These are phyloP conservation scores for Drosophila imparisetae DNA, from an alignment of 2,888 invertebrate genomes.

Conservation along the genomic window DNA sequence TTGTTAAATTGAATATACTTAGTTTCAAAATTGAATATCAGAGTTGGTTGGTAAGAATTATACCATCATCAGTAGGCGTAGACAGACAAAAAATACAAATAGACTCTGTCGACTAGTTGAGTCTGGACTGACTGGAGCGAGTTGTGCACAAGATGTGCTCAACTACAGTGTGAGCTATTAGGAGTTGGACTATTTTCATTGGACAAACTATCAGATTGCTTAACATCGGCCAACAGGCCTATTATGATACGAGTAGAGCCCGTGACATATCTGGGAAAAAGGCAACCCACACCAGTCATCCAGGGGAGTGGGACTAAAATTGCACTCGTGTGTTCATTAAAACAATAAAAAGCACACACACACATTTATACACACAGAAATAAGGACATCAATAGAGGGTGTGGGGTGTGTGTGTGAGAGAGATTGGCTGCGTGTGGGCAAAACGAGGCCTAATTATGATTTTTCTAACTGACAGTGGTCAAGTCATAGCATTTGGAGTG, in stretches of 20 bases:
- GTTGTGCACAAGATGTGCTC: neutral
- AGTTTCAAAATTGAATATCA: neutral
- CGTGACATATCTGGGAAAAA: slow-evolving; percentile 1
- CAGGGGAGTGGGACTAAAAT: slow-evolving; percentile 32
- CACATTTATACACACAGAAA: slow-evolving; percentile 14
- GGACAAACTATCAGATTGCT: slow-evolving; percentile 5
- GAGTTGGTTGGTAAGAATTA: neutral
- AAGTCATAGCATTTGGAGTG: slow-evolving; percentile 32
- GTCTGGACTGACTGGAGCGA: too few species aligned
- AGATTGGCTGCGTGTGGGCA: slow-evolving; percentile 15
- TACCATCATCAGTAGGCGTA: too few species aligned
- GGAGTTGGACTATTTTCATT: neutral
- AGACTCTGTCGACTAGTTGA: neutral
- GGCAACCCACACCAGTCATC: neutral
- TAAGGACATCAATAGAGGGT: neutral
- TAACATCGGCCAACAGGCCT: slow-evolving; percentile 3
- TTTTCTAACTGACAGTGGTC: slow-evolving; percentile 71
- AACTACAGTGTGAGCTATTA: neutral
- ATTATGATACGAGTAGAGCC: slow-evolving; percentile 1
- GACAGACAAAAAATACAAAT: neutral
- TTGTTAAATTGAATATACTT: neutral
- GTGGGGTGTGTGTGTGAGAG: neutral
- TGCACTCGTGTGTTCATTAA: slow-evolving; percentile 75
- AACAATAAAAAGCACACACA: slow-evolving; percentile 70
- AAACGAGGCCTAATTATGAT: slow-evolving; percentile 73